Conservation (phyloP, 2,888 invertebrate species). For the Hydropsyche betteni region DNA sequence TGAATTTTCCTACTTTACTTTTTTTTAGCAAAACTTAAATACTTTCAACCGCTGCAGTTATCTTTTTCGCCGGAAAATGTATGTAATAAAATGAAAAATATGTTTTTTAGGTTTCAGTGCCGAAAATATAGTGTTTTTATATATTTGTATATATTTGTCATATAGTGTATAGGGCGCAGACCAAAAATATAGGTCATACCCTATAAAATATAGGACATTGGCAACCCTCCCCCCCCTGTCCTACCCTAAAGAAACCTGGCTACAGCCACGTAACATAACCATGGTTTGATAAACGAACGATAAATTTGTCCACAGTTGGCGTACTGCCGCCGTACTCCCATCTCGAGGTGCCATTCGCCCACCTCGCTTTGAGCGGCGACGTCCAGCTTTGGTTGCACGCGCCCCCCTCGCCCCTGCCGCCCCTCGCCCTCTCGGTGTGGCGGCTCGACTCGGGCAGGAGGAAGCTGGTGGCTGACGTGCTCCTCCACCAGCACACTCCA, state of each 20-base stretch:
- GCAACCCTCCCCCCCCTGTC: too few relatives aligned
- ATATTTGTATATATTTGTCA: too few relatives aligned
- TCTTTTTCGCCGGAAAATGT: too few relatives aligned
- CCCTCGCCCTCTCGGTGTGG: constrained; percentile 58
- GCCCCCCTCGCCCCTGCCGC: constrained; percentile 44
- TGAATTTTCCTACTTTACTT: too few relatives aligned
- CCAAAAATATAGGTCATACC: too few relatives aligned
- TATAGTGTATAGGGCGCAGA: too few relatives aligned
- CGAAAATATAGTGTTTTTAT: too few relatives aligned
- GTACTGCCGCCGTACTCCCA: constrained; percentile 54
- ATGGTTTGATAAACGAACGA: background rate
- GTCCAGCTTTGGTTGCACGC: constrained; percentile 74
- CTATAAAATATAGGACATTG: too few relatives aligned
- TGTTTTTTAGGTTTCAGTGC: too few relatives aligned
- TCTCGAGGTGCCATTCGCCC: constrained; percentile 77
- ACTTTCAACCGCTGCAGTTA: too few relatives aligned
- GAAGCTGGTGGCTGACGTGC: constrained; percentile 53
- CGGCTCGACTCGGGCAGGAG: constrained; percentile 58
- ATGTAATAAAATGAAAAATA: too few relatives aligned
- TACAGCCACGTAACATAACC: background rate
- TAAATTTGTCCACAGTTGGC: constrained; percentile 45
- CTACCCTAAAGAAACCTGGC: background rate
- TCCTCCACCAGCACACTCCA: constrained; percentile 61
- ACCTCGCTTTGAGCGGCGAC: constrained; percentile 83
- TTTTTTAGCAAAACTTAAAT: too few relatives aligned